Base-by-base conservation (phyloP, 2,888 invertebrate species). In the Brenthis daphne region DNA sequence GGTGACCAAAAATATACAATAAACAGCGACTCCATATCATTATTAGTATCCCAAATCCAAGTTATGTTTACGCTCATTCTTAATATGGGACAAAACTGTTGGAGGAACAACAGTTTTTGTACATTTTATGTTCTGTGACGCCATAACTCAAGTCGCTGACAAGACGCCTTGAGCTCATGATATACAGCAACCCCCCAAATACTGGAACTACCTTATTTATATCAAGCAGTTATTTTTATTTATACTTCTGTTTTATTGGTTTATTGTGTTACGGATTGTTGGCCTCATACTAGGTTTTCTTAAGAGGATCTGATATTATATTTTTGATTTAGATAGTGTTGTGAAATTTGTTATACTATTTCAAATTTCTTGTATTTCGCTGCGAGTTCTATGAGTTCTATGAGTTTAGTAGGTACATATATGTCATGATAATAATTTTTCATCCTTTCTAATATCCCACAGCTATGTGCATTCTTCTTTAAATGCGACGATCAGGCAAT, bases 81-180 rank as follows among this genome's bases (percentile, higher is more conserved):
- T 91, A 92, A 92, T 92, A 92, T 92, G 92, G 90, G 89, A 85
- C 90, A 91, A 90, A 91, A 92, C 90, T 90, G 92, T 91, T 92
- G 90, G 89, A 88, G 87, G 88, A 90, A 90, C 91, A 92, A 91
- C 90, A 91, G 91, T 92, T 92, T 91, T 82, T 84, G 89, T 90
- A 90, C 89, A 91, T 89, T 92, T 92, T 92, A 92, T 90, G 91
- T 91, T 85, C 85, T 91, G 91, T 92, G 89, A 91, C 92, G 90
- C 87, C 80, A 88, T 92, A 90, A 89, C 86, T 92, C 91, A 90
- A 80, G 8, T 60, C 73, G 77, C 82, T 88, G 90, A 90, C 90
- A 83, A 78, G 73, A 68, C 68, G 67, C 70, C 70, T 37, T 53
- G 63, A 51, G 63, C 85, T 84, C 89, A 61, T 92, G 91, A 91